Evolutionary conservation across 2,113 vertebrate genomes (phyloP).

Genomic region (Hippolais icterina): DNA sequence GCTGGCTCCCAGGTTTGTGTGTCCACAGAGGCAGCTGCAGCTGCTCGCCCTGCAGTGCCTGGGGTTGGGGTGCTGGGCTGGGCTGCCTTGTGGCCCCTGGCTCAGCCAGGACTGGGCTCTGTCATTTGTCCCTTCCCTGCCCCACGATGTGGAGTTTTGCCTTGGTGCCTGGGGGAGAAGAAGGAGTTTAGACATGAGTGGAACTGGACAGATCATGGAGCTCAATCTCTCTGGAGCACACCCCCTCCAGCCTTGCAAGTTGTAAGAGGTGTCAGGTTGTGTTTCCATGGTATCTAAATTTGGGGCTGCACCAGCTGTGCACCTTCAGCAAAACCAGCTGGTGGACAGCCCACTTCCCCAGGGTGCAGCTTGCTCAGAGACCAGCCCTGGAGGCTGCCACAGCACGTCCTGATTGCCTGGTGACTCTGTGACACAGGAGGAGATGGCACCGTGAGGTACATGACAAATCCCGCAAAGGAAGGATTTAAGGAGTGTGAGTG

Average conservation of each 20-base stretch:
- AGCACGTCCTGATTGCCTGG: background rate
- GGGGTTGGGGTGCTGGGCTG: background rate
- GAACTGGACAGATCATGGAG: background rate
- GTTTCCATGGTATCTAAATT: background rate
- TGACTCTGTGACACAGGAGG: background rate
- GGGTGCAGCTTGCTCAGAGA: background rate
- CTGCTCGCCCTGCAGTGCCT: background rate
- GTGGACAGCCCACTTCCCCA: accelerated
- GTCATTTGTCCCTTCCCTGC: background rate
- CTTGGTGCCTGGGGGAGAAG: accelerated
- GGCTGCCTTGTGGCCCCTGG: background rate
- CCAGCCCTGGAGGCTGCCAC: background rate
- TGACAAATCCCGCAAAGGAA: background rate
- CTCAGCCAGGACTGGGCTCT: background rate
- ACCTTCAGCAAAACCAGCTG: background rate
- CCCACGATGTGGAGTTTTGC: accelerated
- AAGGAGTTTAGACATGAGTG: background rate
- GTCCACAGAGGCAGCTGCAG: background rate
- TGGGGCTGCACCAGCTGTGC: background rate
- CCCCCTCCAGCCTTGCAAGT: background rate
- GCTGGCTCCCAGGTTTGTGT: background rate
- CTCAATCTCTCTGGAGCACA: background rate
- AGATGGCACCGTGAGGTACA: accelerated
- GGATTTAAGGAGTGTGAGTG: background rate
- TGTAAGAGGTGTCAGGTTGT: background rate